Evolutionary conservation across 2,888 invertebrate species (phyloP).

Genomic region (Peribatodes rhomboidaria): DNA sequence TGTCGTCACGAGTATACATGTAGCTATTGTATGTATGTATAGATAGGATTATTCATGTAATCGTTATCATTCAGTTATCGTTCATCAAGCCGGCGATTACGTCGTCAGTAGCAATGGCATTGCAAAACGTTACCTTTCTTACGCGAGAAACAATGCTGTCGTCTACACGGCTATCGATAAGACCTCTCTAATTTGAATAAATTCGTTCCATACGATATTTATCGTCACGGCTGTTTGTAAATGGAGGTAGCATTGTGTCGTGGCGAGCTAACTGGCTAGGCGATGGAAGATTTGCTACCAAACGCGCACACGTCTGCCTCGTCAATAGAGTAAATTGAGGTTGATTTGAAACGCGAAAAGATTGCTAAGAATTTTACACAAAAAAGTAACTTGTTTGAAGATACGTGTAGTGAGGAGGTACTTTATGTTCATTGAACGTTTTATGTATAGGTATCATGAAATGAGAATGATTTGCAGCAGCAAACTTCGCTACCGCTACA

Average conservation of each 20-base stretch:
- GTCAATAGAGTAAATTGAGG: conserved; percentile 3
- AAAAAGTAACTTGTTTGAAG: not conserved
- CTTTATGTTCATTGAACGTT: not conserved
- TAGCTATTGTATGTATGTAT: conserved; percentile 6
- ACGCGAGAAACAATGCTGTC: conserved; percentile 21
- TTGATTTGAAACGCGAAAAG: not conserved
- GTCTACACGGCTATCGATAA: conserved; percentile 28
- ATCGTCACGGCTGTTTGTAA: conserved; percentile 26
- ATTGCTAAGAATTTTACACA: not conserved
- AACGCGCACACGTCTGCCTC: not conserved
- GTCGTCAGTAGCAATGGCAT: conserved; percentile 14
- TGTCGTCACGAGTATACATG: conserved; percentile 13
- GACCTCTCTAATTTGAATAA: conserved; percentile 34
- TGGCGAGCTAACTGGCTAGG: conserved; percentile 7
- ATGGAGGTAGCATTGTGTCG: conserved; percentile 13
- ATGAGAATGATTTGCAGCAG: conserved; percentile 1
- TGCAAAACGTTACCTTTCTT: conserved; percentile 26
- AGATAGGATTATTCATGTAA: conserved; percentile 27
- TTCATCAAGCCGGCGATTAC: conserved; percentile 29
- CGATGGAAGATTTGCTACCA: conserved; percentile 8
- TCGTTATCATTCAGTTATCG: conserved; percentile 24
- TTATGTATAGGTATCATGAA: not conserved
- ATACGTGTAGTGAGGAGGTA: not conserved
- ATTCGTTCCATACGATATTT: conserved; percentile 36
- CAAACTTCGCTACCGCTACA: not conserved